Base-by-base conservation (phyloP, 2,888 invertebrate genomes). In the Leptinotarsa rubiginosa region DNA sequence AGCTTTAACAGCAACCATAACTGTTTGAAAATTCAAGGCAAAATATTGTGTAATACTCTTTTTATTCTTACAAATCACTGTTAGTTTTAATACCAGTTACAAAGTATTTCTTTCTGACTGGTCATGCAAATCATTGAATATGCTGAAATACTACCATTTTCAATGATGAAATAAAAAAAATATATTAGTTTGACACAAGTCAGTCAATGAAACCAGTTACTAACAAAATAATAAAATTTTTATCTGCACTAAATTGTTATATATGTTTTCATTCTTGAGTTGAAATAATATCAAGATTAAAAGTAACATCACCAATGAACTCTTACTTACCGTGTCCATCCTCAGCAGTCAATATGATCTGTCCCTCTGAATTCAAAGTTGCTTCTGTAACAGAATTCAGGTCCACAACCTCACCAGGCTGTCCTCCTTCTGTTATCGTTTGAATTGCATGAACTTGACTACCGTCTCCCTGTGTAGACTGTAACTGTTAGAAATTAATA, bases 271-370 rank as follows among this genome's bases (percentile, higher is more conserved):
- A 41, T 41, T 41, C 41, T 10, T 41, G 41, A 41, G 41, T 41
- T 10, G 2, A 41, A 41, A 10, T 41, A 20, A 56, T 31, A 56
- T 56, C 54, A 18, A 56, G 20, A 18, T 20, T 3, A 20, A 12
- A 56, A 56, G 20, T 20, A 3, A 20, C 13, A 20, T 56, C 22
- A 4, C 22, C 2, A 13, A 56, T 20, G 20, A 56, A 56, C 56
- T 22, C 13, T 15, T 47, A 73, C 85, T 88, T 89, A 96, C 96
- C 95, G 89, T 96, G 96, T 74, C 97, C 97, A 88, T 97, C 97
- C 89, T 97, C 97, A 75, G 96, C 96, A 71, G 97, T 97, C 84
- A 98, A 92, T 84, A 97, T 97, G 86, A 98, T 93, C 89, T 97
- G 97, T 12, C 97, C 97, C 87, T 97, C 97, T 87, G 95, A 96